Conservation (phyloP, 2,797 vertebrate species). For the Pipistrellus pipistrellus region DNA sequence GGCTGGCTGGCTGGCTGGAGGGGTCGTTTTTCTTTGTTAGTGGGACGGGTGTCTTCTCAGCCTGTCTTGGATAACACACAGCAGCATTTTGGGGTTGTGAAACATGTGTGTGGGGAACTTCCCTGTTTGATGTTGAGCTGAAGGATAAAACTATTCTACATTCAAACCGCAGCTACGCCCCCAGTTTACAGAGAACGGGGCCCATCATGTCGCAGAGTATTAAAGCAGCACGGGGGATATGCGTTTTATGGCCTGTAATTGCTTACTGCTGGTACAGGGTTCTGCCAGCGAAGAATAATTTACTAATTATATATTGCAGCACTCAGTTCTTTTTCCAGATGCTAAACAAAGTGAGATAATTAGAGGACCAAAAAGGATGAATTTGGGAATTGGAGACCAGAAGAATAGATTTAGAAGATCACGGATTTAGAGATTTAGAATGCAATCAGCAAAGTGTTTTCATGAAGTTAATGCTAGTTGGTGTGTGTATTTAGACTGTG, state of each 20-base stretch:
- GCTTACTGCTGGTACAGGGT: constrained; percentile 60
- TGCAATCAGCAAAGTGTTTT: constrained; percentile 25
- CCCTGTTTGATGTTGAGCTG: background rate
- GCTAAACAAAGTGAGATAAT: constrained; percentile 74
- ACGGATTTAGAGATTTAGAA: constrained; percentile 36
- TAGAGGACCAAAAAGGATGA: constrained; percentile 39
- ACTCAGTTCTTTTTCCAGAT: constrained; percentile 65
- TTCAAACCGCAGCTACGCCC: background rate
- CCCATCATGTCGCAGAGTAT: constrained; percentile 49
- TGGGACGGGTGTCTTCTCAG: constrained; percentile 36
- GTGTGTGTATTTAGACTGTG: background rate
- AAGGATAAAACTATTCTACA: constrained; percentile 12
- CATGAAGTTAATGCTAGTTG: background rate
- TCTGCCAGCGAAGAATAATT: constrained; percentile 75
- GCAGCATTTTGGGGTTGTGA: constrained; percentile 64
- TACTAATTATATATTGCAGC: constrained; percentile 70
- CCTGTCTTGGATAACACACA: background rate
- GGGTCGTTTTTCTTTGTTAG: background rate
- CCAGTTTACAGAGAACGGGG: constrained; percentile 14
- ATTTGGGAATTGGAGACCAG: constrained; percentile 54
- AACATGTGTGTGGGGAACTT: constrained; percentile 37
- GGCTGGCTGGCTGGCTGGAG: background rate
- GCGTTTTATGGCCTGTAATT: constrained; percentile 70
- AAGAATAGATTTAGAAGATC: constrained; percentile 52
- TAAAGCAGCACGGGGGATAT: constrained; percentile 51